These are phyloP conservation scores for Pocillopora grandis DNA, from an alignment of 92 coral and sea anemone genomes.

Conservation along the genomic window DNA sequence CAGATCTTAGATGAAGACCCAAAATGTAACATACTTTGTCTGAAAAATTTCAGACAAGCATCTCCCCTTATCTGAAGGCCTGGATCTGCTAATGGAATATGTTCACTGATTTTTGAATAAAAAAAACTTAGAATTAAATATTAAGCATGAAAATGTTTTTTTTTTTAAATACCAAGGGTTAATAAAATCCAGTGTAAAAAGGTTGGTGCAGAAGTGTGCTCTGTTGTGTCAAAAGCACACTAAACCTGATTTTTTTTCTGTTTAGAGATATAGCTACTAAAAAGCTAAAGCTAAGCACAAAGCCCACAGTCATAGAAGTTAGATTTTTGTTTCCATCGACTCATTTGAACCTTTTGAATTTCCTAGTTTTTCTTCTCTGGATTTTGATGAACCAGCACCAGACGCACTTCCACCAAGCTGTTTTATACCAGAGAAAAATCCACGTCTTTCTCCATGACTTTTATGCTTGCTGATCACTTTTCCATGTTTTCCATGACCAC, in stretches of 20 bases:
- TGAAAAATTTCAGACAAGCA: no score
- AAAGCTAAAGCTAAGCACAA: neutral
- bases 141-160: no score
- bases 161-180: no score
- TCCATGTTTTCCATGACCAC: constrained; percentile 36
- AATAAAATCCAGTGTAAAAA: no score
- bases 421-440: constrained; percentile 67
- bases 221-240: neutral
- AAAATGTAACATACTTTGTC: no score
- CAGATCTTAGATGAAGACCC: no score
- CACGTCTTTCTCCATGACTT: constrained; percentile 58
- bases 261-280: neutral
- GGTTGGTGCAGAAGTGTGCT: no score
- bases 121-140: no score
- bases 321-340: constrained; percentile 39
- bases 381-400: constrained; percentile 27
- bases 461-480: constrained; percentile 33
- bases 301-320: neutral
- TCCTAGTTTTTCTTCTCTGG: constrained; percentile 17
- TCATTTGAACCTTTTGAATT: constrained; percentile 27
- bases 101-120: no score
- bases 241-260: neutral
- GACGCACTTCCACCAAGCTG: constrained; percentile 25
- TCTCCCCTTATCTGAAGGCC: no score
- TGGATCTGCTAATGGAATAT: no score